A percentile compares a stretch with the other conserved stretches of the same genome.
Conservation (phyloP, 2,797 vertebrate genomes). For the Peromyscus melanophrys region DNA sequence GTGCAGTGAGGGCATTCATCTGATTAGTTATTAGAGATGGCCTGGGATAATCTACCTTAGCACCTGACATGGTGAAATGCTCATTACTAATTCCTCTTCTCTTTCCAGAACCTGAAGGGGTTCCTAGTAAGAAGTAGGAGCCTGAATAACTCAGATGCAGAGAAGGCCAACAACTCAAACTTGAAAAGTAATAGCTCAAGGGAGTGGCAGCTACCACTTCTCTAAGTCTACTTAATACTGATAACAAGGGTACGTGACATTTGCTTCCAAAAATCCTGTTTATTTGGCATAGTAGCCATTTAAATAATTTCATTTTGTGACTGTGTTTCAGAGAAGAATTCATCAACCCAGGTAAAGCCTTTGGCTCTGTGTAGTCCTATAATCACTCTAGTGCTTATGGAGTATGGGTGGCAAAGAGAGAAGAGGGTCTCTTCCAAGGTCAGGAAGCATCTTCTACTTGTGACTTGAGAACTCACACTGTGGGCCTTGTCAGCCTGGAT, state of each 20-base stretch:
- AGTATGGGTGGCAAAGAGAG: background rate
- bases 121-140: background rate
- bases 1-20: background rate
- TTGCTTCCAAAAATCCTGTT: background rate
- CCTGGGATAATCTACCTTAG: background rate
- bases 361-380: background rate
- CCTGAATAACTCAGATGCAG: background rate
- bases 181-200: background rate
- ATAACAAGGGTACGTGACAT: background rate
- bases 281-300: background rate
- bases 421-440: background rate
- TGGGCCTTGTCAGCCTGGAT: background rate
- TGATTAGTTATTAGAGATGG: background rate
- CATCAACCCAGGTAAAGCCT: background rate
- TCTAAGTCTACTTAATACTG: background rate
- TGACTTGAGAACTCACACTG: background rate
- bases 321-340: constrained; percentile 3
- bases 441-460: background rate
- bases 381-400: background rate
- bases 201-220: background rate
- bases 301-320: constrained; percentile 3
- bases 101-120: background rate
- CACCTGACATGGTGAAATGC: background rate
- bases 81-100: background rate
- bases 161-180: background rate